Conservation (phyloP, 1,140 invertebrate species). For the Wiebesia pumilae region DNA sequence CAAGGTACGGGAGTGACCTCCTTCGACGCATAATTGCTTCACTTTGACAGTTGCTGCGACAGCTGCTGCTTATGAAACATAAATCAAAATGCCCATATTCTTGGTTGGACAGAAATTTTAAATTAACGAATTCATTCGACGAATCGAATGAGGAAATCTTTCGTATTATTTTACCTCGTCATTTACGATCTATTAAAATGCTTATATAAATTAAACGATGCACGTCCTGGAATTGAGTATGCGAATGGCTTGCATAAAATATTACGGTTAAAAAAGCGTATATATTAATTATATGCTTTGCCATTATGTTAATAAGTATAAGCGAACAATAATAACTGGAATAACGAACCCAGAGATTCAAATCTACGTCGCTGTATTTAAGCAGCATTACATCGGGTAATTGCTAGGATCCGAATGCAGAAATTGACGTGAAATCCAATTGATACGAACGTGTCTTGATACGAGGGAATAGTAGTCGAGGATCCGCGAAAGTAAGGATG, state of each 20-base stretch:
- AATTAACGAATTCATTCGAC: not conserved
- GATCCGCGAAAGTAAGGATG: too few relatives aligned
- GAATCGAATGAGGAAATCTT: not conserved
- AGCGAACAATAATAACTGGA: not conserved
- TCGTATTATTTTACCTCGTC: not conserved
- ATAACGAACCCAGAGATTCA: not conserved
- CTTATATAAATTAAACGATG: not conserved
- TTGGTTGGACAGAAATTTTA: not conserved
- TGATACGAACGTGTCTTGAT: too few relatives aligned
- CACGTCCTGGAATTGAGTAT: not conserved
- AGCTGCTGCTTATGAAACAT: not conserved
- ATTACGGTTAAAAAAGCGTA: not conserved
- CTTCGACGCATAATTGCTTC: not conserved
- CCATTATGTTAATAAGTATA: not conserved
- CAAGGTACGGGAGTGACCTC: not conserved
- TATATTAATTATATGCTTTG: not conserved
- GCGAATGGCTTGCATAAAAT: not conserved
- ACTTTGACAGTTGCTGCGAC: not conserved
- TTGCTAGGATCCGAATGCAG: not conserved
- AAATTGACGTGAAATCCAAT: too few relatives aligned
- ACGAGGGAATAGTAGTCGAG: too few relatives aligned
- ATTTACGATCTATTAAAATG: not conserved
- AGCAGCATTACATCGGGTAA: not conserved
- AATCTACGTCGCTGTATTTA: not conserved
- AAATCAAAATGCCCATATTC: not conserved